A percentile compares a stretch with the other conserved stretches of the same genome.
Conservation (phyloP, 2,888 invertebrate species). For the Odontothrips loti region DNA sequence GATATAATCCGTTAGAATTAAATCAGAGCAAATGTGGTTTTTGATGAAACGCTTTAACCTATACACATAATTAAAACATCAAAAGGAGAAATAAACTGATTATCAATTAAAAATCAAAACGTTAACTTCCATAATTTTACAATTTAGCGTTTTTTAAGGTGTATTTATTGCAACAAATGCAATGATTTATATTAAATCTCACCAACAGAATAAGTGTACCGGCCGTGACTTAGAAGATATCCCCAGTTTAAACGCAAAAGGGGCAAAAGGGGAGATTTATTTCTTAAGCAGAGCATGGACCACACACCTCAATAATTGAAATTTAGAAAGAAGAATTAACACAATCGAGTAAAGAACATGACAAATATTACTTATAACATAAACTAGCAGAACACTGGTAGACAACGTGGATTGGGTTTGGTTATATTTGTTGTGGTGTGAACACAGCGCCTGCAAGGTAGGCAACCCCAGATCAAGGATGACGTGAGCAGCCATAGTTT, state of each 20-base stretch:
- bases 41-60: not conserved
- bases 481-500: no score
- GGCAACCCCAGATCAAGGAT: no score
- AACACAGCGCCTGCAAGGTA: no score
- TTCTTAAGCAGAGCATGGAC: not conserved
- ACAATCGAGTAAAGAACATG: not conserved
- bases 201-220: not conserved
- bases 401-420: not conserved
- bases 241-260: not conserved
- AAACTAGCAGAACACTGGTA: not conserved
- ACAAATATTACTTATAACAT: not conserved
- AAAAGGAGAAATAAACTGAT: not conserved
- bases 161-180: not conserved
- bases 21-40: no score
- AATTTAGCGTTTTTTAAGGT: no score
- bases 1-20: no score
- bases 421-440: not conserved
- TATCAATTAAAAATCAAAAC: not conserved
- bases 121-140: no score
- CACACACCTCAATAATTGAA: not conserved
- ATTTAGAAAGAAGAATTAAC: not conserved
- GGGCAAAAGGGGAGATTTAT: not conserved
- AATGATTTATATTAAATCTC: not conserved
- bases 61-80: not conserved
- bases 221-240: not conserved